Evolutionary conservation across 1,140 invertebrate genomes (phyloP).

Genomic region (Sipha flava): DNA sequence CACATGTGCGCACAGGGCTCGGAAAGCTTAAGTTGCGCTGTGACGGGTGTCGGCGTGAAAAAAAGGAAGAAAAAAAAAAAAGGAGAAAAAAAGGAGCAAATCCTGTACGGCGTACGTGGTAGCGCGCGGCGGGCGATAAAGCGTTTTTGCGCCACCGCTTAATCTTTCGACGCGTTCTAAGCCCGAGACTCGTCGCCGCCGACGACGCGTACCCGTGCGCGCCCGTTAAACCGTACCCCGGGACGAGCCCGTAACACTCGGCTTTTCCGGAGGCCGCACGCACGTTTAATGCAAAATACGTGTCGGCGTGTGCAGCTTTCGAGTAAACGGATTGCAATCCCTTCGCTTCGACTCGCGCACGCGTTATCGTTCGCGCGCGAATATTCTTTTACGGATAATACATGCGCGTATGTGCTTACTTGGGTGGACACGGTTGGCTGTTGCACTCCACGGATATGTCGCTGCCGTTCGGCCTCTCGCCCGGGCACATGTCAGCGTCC

Average conservation of each 20-base stretch:
- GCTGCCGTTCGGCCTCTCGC: neutral
- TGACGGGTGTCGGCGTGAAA: neutral
- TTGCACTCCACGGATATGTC: slow-evolving; percentile 69
- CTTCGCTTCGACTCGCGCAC: neutral
- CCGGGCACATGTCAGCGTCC: slow-evolving; percentile 61
- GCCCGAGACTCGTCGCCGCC: neutral
- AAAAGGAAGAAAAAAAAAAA: neutral
- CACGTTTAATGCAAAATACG: neutral
- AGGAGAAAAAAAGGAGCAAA: neutral
- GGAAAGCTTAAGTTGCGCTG: neutral
- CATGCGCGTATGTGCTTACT: too few species aligned
- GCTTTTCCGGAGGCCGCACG: neutral
- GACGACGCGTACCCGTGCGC: too few species aligned
- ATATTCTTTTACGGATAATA: too few species aligned
- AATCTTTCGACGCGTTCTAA: neutral
- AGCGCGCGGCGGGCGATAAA: neutral
- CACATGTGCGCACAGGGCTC: neutral
- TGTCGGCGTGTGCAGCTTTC: neutral
- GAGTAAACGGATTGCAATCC: neutral
- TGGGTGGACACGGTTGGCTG: slow-evolving; percentile 72
- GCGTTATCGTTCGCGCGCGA: too few species aligned
- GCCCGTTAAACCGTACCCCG: too few species aligned
- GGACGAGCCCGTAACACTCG: too few species aligned
- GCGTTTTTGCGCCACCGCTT: neutral
- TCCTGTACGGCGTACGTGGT: neutral